Percentiles rank a stretch among this genome's conserved stretches.
Conservation (phyloP, 2,797 vertebrate genomes). For the Gymnoscopelus braueri region DNA sequence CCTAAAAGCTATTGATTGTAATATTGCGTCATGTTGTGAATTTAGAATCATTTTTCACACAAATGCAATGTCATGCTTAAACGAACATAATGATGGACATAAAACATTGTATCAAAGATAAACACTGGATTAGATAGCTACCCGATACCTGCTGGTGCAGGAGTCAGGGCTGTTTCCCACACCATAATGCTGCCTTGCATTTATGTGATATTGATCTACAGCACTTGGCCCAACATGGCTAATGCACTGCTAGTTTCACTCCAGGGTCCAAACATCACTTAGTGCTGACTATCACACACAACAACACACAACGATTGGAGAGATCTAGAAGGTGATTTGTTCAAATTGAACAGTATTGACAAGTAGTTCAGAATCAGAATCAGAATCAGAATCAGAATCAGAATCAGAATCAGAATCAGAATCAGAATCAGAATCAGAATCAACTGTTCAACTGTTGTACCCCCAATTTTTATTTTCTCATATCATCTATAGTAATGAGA, state of each 20-base stretch:
- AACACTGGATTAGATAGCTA: not conserved
- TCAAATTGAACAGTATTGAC: not conserved
- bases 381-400: no score
- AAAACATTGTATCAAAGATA: not conserved
- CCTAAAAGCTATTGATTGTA: no score
- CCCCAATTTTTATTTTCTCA: no score
- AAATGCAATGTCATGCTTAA: not conserved
- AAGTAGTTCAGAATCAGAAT: not conserved
- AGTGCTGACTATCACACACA: slow-evolving; percentile 34
- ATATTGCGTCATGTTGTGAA: no score
- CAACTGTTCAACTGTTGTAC: no score
- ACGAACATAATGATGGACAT: not conserved
- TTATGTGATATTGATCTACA: slow-evolving; percentile 55
- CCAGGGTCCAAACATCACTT: slow-evolving; percentile 51
- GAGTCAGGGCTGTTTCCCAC: slow-evolving; percentile 33
- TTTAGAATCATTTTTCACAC: not conserved
- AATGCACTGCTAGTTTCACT: slow-evolving; percentile 51
- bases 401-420: no score
- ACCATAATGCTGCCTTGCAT: slow-evolving; percentile 45
- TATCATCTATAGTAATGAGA: no score
- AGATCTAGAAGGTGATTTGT: slow-evolving; percentile 12
- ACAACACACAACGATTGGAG: not conserved
- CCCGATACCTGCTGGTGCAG: slow-evolving; percentile 26
- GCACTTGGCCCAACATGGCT: slow-evolving; percentile 33
- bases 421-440: no score